Base-by-base conservation (phyloP, 37 sponge, comb jelly and placozoan species). In the Hormiphora californensis region DNA sequence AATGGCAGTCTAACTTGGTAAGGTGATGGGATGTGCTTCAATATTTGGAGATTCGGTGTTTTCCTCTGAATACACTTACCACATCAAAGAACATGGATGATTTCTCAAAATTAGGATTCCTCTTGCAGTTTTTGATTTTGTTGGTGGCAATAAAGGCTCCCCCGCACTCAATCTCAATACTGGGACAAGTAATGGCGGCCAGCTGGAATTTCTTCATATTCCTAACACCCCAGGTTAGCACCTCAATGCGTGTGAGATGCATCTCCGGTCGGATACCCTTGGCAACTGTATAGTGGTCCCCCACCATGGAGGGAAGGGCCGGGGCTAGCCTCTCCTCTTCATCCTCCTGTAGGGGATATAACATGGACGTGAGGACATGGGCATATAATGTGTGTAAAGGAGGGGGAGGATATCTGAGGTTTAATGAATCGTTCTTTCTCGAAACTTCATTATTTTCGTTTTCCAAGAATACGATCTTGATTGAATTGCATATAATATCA, bases 131-230 rank as follows among this genome's bases (percentile, higher is more conserved):
- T 17, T 92, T 88, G 46, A 98, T 98, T 39, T 88, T 89, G 41
- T 90, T 68, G 0, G 96, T 92, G 15, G 86, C 40, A 31, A 89
- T 86, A 21, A 90, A 49, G 25, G 57, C 81, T 1, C 96, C 96
- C 28, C 99, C 99, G 89, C 93, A 92, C 69, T 94, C 96, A 28
- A 98, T 57, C 86, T 93, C 92, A 41, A 98, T 91, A 11, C 91
- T 78, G 1, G 99, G 99, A 36, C 90, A 91, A 65, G 88, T 88
- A 0, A 98, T 93, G 23, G 89, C 41, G 0, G 92, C 90, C 43
- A 98, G 89, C 63, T 92, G 94, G 90, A 85, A 98, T 86, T 90
- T 85, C 91, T 95, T 98, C 99, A 98, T 92, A 86, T 98, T 95
- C 32, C 99, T 85, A 9, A 98, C 99, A 54, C 99, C 99, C 99